A percentile compares a stretch with the other conserved stretches of the same genome.
phyloP scores from a whole-genome alignment of 2,797 vertebrate genomes.

The Rhinichthys osculus region DNA sequence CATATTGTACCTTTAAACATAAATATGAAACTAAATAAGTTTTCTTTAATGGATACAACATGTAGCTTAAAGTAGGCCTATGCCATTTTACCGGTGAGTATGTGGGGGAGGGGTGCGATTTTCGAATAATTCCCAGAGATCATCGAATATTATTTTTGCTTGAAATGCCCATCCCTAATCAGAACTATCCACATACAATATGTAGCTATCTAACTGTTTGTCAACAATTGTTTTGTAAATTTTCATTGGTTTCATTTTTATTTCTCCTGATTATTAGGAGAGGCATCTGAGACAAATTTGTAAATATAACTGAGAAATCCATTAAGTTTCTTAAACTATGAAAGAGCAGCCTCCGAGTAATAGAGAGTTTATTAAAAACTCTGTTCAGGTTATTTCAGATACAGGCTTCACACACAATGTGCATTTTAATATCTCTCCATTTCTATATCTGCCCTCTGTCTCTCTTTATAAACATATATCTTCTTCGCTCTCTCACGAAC shows the following conservation, averaged over 20 bases:
- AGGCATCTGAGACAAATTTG: not conserved
- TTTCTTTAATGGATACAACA: too few relatives aligned
- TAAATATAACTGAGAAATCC: not conserved
- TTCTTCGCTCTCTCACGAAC: not conserved
- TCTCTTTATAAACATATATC: slow-evolving; percentile 12
- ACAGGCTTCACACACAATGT: slow-evolving; percentile 9
- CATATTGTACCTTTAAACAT: too few relatives aligned
- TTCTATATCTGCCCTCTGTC: not conserved
- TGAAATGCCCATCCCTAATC: too few relatives aligned
- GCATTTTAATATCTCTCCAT: slow-evolving; percentile 26
- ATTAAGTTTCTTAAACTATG: not conserved
- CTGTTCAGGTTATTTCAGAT: not conserved
- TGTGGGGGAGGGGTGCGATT: too few relatives aligned
- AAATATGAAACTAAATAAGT: too few relatives aligned
- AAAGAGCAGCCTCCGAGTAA: slow-evolving; percentile 6
- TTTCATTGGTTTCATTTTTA: not conserved
- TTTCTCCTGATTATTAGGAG: not conserved
- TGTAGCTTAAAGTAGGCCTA: too few relatives aligned
- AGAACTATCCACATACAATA: not conserved
- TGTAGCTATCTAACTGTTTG: not conserved
- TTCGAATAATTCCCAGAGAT: too few relatives aligned
- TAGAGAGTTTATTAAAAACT: not conserved
- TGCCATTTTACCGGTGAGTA: too few relatives aligned
- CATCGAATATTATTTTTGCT: too few relatives aligned
- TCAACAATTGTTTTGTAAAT: not conserved